Conservation (phyloP, 2,797 vertebrate genomes). For the Schizothorax lantsangensis region DNA sequence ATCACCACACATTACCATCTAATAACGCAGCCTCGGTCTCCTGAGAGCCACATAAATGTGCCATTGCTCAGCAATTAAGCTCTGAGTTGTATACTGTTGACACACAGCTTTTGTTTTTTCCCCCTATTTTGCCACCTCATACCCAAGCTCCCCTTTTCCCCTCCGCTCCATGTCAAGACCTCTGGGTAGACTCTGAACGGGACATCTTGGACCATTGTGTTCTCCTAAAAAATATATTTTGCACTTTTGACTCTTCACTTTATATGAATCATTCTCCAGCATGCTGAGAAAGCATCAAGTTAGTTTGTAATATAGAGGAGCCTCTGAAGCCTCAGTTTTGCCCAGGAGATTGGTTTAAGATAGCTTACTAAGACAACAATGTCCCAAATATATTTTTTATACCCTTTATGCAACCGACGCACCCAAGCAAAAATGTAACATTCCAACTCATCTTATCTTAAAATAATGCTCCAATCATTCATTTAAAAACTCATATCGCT, state of each 20-base stretch:
- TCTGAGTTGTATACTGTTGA: conserved; percentile 55
- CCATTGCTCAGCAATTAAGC: conserved; percentile 69
- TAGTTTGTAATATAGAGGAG: conserved; percentile 13
- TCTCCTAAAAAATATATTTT: not conserved
- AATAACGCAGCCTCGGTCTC: conserved; percentile 62
- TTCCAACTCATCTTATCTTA: not conserved
- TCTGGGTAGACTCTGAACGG: not conserved
- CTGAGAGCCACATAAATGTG: conserved; percentile 59
- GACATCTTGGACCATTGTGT: not conserved
- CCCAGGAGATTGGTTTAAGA: conserved; percentile 33
- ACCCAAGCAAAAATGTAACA: not conserved
- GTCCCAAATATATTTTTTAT: not conserved
- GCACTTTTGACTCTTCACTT: conserved; percentile 31
- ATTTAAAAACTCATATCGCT: not conserved
- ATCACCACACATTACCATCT: conserved; percentile 73
- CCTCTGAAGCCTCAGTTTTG: conserved; percentile 30
- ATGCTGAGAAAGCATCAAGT: conserved; percentile 29
- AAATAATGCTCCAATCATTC: conserved; percentile 2
- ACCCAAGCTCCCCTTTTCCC: conserved; percentile 15
- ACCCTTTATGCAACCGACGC: not conserved
- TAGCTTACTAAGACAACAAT: not conserved
- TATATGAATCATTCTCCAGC: not conserved
- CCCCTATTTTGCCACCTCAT: conserved; percentile 29
- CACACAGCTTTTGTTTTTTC: conserved; percentile 48
- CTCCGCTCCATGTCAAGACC: not conserved